Base-by-base conservation (phyloP, 2,888 invertebrate genomes). In the Aphodius granarius region DNA sequence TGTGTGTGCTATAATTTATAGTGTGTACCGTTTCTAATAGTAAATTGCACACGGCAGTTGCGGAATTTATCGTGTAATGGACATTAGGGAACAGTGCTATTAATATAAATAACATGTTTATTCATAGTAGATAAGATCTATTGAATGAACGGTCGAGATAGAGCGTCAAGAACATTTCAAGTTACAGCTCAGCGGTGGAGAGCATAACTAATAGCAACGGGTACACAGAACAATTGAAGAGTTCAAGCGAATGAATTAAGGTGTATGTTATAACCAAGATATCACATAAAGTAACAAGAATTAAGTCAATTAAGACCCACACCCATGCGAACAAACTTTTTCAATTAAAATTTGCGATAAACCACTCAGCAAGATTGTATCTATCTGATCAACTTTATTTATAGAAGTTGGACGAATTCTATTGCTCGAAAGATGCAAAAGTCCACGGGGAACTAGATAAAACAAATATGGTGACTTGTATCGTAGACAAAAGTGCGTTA, bases 41-140 rank as follows among this genome's bases (percentile, higher is more conserved):
- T 68, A 68, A 68, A 68, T 68, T 68, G 68, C 68, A 17, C 65
- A 22, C 22, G 20, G 68, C 43, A 68, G 68, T 22, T n/a, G 21
- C 21, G 20, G 19, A 21, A 68, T 68, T 68, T 68, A 68, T 68
- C 68, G 68, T 68, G n/a, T 68, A 22, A 68, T 68, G 22, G 22
- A 68, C 68, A 68, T 68, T 68, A 22, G n/a, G 9, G 68, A 22
- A 68, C 68, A 5, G 2, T 20, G 68, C 22, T 68, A 68, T 68
- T 68, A 68, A 68, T 68, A 68, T 68, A 22, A 68, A 68, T 68
- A 68, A 68, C 68, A 68, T 68, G 68, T 68, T 21, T 68, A 68
- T 68, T 68, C 68, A 22, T 22, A 43, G 9, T 18, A 20, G 68
- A 68, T 68, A 68, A 68, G 68, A 68, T 68, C 68, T 68, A 68